Evolutionary conservation across 1,140 invertebrate genomes (phyloP).

Genomic region (Oreohelix idahoensis): DNA sequence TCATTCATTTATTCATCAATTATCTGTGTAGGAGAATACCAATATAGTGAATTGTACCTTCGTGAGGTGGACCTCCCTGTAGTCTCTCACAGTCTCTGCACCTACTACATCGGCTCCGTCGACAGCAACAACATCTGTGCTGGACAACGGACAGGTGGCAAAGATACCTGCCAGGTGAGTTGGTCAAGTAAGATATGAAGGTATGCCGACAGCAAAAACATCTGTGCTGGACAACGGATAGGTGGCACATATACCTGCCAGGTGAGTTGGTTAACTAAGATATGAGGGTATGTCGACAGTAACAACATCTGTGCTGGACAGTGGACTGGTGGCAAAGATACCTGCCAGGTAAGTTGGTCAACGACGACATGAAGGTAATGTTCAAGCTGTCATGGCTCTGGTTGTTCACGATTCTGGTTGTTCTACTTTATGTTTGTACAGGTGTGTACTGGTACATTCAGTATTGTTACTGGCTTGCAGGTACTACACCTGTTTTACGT

Average conservation of each 20-base stretch:
- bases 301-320: conserved; percentile 6
- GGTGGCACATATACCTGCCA: conserved; percentile 19
- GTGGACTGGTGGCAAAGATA: not conserved
- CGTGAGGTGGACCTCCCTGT: conserved; percentile 8
- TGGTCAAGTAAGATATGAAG: no score
- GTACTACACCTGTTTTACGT: no score
- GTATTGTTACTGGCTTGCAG: no score
- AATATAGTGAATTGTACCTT: not conserved
- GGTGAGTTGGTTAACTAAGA: no score
- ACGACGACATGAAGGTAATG: no score
- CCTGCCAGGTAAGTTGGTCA: conserved; percentile 27
- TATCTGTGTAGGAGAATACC: no score
- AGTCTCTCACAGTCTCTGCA: not conserved
- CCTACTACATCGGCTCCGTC: not conserved
- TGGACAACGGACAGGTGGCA: not conserved
- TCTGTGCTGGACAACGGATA: not conserved
- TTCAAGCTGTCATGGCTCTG: not conserved
- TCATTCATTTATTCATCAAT: no score
- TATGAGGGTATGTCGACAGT: not conserved
- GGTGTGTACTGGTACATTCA: no score
- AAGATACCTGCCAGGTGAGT: conserved; percentile 21
- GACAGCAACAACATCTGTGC: not conserved
- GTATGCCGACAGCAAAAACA: not conserved
- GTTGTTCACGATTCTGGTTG: not conserved
- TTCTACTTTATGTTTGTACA: no score